These are phyloP conservation scores for Pseudeuparius sepicola DNA, from an alignment of 2,888 invertebrate genomes.

Conservation along the genomic window DNA sequence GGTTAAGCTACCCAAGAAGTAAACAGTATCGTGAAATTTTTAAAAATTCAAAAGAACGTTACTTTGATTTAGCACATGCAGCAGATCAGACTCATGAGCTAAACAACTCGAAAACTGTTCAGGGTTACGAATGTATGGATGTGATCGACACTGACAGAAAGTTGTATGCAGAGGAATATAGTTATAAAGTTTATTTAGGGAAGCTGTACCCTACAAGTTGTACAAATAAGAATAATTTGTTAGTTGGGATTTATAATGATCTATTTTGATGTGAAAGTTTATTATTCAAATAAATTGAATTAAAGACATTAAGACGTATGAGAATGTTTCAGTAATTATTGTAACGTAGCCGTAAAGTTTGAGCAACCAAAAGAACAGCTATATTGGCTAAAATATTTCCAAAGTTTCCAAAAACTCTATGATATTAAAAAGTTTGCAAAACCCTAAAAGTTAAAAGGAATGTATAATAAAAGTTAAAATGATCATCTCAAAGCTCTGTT, in stretches of 20 bases:
- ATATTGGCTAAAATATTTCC: no score
- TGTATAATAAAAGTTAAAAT: no score
- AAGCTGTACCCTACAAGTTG: constrained; percentile 72
- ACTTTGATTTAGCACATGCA: constrained; percentile 74
- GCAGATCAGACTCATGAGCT: constrained; percentile 84
- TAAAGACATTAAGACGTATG: no score
- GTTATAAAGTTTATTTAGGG: constrained; percentile 65
- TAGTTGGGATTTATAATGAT: constrained; percentile 61
- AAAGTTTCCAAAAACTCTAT: no score
- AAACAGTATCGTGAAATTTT: constrained; percentile 39
- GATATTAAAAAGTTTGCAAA: no score
- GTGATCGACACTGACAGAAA: constrained; percentile 80
- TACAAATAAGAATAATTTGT: constrained; percentile 85
- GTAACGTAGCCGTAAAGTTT: no score
- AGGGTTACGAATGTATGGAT: constrained; percentile 81
- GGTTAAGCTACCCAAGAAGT: constrained; percentile 76
- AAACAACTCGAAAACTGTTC: constrained; percentile 56
- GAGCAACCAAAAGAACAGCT: no score
- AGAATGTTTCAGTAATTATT: no score
- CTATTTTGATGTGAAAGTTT: no score
- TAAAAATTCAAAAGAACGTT: constrained; percentile 42
- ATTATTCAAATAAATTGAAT: no score
- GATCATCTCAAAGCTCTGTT: no score
- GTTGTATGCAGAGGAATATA: constrained; percentile 60
- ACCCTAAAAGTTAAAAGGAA: no score